Percentiles rank a stretch among this genome's conserved stretches.
phyloP scores from a whole-genome alignment of 2,888 invertebrate species.

The Drosophila conformis region DNA sequence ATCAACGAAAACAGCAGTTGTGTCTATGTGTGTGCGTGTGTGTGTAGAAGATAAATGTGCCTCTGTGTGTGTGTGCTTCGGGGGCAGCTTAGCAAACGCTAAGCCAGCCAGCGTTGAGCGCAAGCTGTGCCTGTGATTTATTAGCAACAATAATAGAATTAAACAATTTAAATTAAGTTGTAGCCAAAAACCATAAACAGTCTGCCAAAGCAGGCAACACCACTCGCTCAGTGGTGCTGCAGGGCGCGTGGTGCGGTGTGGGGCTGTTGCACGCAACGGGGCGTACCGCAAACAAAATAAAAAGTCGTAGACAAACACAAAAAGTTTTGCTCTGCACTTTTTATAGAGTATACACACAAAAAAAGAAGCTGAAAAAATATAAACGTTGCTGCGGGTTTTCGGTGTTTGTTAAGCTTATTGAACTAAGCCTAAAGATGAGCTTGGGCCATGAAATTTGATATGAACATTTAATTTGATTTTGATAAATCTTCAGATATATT shows the following conservation, averaged over 20 bases:
- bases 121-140: conserved; percentile 82
- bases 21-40: background rate
- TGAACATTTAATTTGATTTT: too few relatives aligned
- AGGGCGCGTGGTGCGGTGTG: background rate
- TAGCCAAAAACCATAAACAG: conserved; percentile 81
- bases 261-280: conserved; percentile 50
- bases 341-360: conserved; percentile 21
- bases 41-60: conserved; percentile 71
- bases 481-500: too few relatives aligned
- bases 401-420: conserved; percentile 1
- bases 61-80: conserved; percentile 38
- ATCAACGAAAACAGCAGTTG: conserved; percentile 59
- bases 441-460: background rate
- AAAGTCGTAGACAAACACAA: conserved; percentile 3
- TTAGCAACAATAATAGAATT: conserved; percentile 83
- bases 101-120: conserved; percentile 73
- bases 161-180: conserved; percentile 84
- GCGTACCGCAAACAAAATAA: conserved; percentile 45
- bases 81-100: conserved; percentile 75
- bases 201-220: conserved; percentile 67
- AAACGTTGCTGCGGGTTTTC: background rate
- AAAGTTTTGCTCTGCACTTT: conserved; percentile 12
- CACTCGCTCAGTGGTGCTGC: conserved; percentile 28
- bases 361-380: background rate
- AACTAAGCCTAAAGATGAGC: conserved; percentile 19